Conservation (phyloP, 2,113 vertebrate species). For the Pomatorhinus ruficollis region DNA sequence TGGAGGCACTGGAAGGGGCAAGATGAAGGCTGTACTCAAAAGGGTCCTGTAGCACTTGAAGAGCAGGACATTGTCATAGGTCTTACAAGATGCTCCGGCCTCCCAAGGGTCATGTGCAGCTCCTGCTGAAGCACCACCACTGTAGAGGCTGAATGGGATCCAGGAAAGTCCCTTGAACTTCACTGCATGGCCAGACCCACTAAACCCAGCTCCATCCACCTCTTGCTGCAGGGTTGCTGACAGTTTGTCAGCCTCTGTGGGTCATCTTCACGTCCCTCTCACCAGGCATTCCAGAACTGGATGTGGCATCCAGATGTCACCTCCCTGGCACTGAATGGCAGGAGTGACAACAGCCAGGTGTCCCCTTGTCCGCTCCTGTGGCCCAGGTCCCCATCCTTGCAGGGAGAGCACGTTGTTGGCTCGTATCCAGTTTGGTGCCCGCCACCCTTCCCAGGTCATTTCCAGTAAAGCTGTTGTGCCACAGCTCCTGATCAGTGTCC, state of each 20-base stretch:
- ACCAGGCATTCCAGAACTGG: not conserved
- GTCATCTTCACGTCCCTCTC: not conserved
- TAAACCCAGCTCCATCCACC: not conserved
- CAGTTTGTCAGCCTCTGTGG: not conserved
- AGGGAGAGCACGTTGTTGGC: not conserved
- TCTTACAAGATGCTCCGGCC: not conserved
- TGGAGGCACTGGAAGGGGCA: not conserved
- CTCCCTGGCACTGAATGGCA: not conserved
- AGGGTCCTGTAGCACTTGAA: not conserved
- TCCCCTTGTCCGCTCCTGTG: not conserved
- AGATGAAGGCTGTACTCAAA: not conserved
- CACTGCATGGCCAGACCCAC: not conserved
- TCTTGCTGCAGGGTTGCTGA: fast-evolving
- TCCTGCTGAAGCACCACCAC: not conserved
- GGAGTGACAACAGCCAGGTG: not conserved
- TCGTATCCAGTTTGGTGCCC: not conserved
- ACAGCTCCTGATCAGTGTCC: not conserved
- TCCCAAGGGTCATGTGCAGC: not conserved
- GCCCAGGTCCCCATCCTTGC: not conserved
- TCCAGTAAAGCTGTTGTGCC: not conserved
- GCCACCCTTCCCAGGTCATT: not conserved
- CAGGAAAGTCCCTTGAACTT: not conserved
- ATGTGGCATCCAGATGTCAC: fast-evolving
- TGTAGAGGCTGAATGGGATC: not conserved
- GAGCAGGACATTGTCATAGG: not conserved